These are phyloP conservation scores for Strigamia crassipes DNA, from an alignment of 2,888 invertebrate genomes.

Conservation along the genomic window DNA sequence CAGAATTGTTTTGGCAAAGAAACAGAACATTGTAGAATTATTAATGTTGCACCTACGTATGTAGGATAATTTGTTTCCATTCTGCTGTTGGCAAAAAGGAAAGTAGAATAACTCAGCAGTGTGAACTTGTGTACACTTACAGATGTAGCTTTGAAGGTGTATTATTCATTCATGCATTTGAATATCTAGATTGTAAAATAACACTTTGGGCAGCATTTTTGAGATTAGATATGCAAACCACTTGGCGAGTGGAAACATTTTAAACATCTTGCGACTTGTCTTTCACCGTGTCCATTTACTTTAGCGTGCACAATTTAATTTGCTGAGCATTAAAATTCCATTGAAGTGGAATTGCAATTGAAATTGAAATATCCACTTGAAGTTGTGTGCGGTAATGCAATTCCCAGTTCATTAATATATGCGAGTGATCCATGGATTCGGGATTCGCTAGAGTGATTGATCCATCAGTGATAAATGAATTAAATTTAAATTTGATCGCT, in stretches of 20 bases:
- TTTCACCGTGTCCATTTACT: not conserved
- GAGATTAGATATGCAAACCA: too few relatives aligned
- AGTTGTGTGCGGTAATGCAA: slow-evolving; percentile 14
- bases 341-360: not conserved
- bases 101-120: too few relatives aligned
- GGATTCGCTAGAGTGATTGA: slow-evolving; percentile 8
- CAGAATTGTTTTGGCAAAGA: too few relatives aligned
- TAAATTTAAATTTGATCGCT: slow-evolving; percentile 17
- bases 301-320: not conserved
- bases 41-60: too few relatives aligned
- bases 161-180: too few relatives aligned
- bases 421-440: slow-evolving; percentile 32
- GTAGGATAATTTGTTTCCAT: too few relatives aligned
- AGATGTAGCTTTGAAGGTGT: too few relatives aligned
- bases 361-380: slow-evolving; percentile 29
- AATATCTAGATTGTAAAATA: too few relatives aligned
- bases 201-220: too few relatives aligned
- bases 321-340: slow-evolving; percentile 1
- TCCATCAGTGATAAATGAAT: slow-evolving; percentile 28
- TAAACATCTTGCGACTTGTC: not conserved
- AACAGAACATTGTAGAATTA: too few relatives aligned
- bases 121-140: too few relatives aligned
- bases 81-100: too few relatives aligned
- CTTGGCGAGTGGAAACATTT: not conserved
- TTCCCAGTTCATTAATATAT: slow-evolving; percentile 37